A percentile compares a stretch with the other conserved stretches of the same genome.
These are phyloP conservation scores for Toxotes jaculatrix DNA, from an alignment of 2,113 vertebrate species.

Conservation along the genomic window DNA sequence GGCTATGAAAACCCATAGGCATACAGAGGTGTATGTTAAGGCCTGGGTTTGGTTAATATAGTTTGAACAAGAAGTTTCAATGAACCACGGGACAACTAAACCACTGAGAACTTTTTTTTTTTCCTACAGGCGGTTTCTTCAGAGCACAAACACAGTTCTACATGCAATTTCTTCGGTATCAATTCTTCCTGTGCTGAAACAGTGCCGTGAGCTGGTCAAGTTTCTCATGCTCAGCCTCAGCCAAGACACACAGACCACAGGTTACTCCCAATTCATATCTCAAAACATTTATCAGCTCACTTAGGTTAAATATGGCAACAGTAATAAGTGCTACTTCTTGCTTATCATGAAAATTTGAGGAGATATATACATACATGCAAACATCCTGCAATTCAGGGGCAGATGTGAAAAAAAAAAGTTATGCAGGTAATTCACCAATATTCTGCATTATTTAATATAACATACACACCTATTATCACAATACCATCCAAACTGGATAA, in stretches of 20 bases:
- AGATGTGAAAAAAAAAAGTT: background rate
- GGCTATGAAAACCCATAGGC: constrained; percentile 54
- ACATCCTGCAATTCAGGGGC: background rate
- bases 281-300: constrained; percentile 41
- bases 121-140: constrained; percentile 5
- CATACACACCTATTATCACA: background rate
- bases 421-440: background rate
- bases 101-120: constrained; percentile 26
- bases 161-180: background rate
- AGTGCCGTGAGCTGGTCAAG: background rate
- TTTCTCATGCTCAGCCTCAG: constrained; percentile 10
- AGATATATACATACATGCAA: background rate
- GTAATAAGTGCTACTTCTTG: background rate
- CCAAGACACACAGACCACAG: constrained; percentile 30
- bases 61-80: constrained; percentile 51
- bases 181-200: background rate
- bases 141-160: constrained; percentile 11
- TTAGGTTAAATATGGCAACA: background rate
- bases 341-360: constrained; percentile 19
- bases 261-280: constrained; percentile 1
- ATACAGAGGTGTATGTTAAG: constrained; percentile 48
- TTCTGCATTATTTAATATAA: constrained; percentile 12
- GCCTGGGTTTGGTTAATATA: constrained; percentile 62
- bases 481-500: constrained; percentile 1
- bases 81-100: constrained; percentile 42